Evolutionary conservation across 2,113 vertebrate species (phyloP).

Genomic region (Catharus fuscescens): DNA sequence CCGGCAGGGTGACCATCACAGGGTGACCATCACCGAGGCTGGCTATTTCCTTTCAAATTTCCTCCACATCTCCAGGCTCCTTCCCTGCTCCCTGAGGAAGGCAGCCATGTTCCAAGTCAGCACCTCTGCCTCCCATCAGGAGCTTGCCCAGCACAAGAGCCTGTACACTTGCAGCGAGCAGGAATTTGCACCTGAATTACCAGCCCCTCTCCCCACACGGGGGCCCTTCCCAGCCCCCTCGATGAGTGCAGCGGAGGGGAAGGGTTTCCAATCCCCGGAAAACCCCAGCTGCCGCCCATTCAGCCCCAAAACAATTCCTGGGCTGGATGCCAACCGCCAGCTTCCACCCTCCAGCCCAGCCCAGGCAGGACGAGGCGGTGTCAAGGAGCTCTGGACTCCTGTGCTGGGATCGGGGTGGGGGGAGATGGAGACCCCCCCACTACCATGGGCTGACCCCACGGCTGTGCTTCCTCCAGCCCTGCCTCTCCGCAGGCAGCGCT

Average conservation of each 20-base stretch:
- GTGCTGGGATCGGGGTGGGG: fast-evolving
- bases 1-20: neutral
- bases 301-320: constrained; percentile 60
- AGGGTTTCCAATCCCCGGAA: constrained; percentile 39
- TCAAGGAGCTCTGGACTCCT: neutral
- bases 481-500: neutral
- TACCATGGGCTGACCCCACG: fast-evolving
- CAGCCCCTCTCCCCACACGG: fast-evolving
- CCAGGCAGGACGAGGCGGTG: neutral
- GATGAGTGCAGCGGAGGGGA: fast-evolving
- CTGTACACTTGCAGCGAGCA: fast-evolving
- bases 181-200: neutral
- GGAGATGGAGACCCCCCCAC: neutral
- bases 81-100: neutral
- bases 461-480: neutral
- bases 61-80: fast-evolving
- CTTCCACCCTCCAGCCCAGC: neutral
- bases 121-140: neutral
- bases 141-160: neutral
- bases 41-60: neutral
- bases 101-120: neutral
- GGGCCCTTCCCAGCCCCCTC: neutral
- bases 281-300: constrained; percentile 25
- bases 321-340: neutral
- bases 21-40: neutral